Evolutionary conservation across 2,888 invertebrate species (phyloP).

Genomic region (Volucella bombylans): DNA sequence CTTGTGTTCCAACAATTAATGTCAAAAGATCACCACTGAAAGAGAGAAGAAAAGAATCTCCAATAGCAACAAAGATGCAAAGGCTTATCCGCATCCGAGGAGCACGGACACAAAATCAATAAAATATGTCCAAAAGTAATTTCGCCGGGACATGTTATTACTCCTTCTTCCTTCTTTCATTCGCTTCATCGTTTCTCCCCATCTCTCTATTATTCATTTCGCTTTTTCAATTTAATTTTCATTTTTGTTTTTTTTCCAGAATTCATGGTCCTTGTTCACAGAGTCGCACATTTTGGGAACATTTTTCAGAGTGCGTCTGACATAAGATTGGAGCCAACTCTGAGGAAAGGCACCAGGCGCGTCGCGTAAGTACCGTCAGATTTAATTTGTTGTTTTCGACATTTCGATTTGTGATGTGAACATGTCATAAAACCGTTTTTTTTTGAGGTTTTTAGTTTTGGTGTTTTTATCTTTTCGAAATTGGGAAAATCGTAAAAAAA

Average conservation of each 20-base stretch:
- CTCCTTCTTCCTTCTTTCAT: constrained; percentile 56
- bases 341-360: constrained; percentile 39
- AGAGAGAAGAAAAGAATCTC: constrained; percentile 19
- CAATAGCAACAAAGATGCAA: constrained; percentile 42
- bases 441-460: constrained; percentile 1
- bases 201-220: constrained; percentile 41
- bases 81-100: constrained; percentile 17
- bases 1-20: constrained; percentile 67
- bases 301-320: not conserved
- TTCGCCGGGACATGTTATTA: constrained; percentile 73
- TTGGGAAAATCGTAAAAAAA: constrained; percentile 55
- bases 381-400: constrained; percentile 72
- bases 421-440: constrained; percentile 66
- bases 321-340: not conserved
- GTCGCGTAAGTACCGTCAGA: constrained; percentile 58
- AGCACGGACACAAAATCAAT: constrained; percentile 70
- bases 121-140: constrained; percentile 74
- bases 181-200: constrained; percentile 5
- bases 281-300: not conserved
- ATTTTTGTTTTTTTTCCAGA: constrained; percentile 43
- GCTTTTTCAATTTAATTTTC: constrained; percentile 1
- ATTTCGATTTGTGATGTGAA: constrained; percentile 74
- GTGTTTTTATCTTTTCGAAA: constrained; percentile 12
- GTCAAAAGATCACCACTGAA: constrained; percentile 70
- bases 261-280: constrained; percentile 25